A percentile compares a stretch with the other conserved stretches of the same genome.
Conservation (phyloP, 2,797 vertebrate genomes). For the Cyclopterus lumpus region DNA sequence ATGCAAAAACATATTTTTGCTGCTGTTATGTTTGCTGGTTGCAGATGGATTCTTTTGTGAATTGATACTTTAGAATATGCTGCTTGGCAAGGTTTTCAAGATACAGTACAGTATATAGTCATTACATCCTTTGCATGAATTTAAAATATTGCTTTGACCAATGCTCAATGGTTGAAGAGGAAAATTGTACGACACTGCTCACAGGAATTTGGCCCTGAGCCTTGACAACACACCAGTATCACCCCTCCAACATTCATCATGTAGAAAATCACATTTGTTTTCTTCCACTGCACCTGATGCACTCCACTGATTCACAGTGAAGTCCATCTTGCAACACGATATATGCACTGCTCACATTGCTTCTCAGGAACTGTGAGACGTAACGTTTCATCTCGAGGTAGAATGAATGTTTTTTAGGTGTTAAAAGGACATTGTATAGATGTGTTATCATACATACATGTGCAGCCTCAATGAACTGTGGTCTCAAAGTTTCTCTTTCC, state of each 20-base stretch:
- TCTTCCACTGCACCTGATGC: slow-evolving; percentile 8
- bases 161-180: slow-evolving; percentile 32
- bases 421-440: neutral
- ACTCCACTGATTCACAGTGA: slow-evolving; percentile 11
- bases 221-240: slow-evolving; percentile 11
- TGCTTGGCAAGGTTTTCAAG: neutral
- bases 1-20: neutral
- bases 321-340: neutral
- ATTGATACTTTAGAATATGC: neutral
- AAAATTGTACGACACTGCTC: slow-evolving; percentile 31
- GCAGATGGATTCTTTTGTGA: neutral
- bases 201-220: slow-evolving; percentile 10
- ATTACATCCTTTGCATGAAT: slow-evolving; percentile 10
- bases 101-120: neutral
- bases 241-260: slow-evolving; percentile 11
- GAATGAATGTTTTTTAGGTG: neutral
- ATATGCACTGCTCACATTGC: neutral
- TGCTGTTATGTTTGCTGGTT: neutral
- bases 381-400: neutral
- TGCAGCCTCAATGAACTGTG: neutral
- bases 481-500: neutral
- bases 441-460: neutral
- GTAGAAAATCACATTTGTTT: slow-evolving; percentile 19
- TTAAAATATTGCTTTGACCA: slow-evolving; percentile 14
- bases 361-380: neutral